phyloP scores from a whole-genome alignment of 2,888 invertebrate species.

The Agapetus fuscipes region DNA sequence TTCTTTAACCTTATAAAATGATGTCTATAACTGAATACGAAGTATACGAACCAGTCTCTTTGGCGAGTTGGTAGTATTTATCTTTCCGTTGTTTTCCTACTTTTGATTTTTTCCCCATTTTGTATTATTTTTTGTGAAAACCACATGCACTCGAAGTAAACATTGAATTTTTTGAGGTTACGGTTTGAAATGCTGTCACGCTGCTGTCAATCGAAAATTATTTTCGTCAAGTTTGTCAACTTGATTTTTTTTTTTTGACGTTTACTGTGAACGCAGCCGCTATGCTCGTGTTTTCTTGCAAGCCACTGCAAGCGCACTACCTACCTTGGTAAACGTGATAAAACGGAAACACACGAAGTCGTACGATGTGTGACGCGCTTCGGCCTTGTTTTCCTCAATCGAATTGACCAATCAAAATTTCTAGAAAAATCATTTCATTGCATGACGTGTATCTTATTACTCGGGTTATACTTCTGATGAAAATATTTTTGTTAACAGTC shows the following conservation, averaged over 20 bases:
- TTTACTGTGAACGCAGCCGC: conserved; percentile 5
- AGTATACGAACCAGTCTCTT: conserved; percentile 99
- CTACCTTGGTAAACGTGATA: conserved; percentile 4
- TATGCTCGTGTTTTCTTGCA: not conserved
- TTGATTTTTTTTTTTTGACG: no score
- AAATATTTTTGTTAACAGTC: no score
- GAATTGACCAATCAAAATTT: conserved; percentile 14
- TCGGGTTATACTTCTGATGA: no score
- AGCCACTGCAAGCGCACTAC: not conserved
- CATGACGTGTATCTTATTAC: conserved; percentile 13
- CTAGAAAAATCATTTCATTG: conserved; percentile 12
- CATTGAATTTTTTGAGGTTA: conserved; percentile 2
- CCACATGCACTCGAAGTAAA: not conserved
- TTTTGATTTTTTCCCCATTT: conserved; percentile 93
- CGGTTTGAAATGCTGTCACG: conserved; percentile 5
- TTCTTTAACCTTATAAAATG: no score
- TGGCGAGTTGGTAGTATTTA: conserved; percentile 97
- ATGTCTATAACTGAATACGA: no score
- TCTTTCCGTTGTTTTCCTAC: conserved; percentile 96
- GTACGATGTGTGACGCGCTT: conserved; percentile 14
- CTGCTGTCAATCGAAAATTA: no score
- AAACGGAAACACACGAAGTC: conserved; percentile 7
- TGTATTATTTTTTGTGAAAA: conserved; percentile 22
- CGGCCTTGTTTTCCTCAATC: conserved; percentile 2
- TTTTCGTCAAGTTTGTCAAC: no score